Percentiles rank a stretch among this genome's conserved stretches.
Conservation (phyloP, 2,888 invertebrate genomes). For the Brachyptera risi region DNA sequence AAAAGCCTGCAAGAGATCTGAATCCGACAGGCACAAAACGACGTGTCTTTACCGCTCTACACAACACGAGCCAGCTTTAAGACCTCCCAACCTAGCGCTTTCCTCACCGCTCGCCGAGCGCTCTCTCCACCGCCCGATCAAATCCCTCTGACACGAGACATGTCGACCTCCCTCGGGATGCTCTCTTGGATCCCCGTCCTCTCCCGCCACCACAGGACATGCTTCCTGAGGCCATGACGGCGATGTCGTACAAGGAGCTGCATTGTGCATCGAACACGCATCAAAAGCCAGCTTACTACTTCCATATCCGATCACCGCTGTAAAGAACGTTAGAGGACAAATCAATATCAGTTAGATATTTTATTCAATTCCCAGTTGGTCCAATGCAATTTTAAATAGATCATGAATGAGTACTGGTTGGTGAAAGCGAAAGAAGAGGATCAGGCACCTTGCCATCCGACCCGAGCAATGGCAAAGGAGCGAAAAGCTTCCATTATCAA, state of each 20-base stretch:
- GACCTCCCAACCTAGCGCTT: too few relatives aligned
- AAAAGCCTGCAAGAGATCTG: too few relatives aligned
- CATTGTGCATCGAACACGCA: background rate
- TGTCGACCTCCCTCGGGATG: background rate
- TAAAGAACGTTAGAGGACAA: conserved; percentile 11
- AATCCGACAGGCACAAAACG: too few relatives aligned
- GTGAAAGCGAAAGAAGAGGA: too few relatives aligned
- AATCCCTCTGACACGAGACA: background rate
- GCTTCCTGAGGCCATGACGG: background rate
- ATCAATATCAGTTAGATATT: conserved; percentile 15
- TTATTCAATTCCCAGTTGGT: conserved; percentile 13
- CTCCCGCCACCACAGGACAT: background rate
- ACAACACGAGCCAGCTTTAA: too few relatives aligned
- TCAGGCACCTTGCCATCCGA: too few relatives aligned
- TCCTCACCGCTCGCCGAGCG: too few relatives aligned
- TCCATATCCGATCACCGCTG: conserved; percentile 6
- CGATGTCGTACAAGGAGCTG: background rate
- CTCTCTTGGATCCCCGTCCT: background rate
- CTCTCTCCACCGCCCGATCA: too few relatives aligned
- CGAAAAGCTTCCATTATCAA: too few relatives aligned
- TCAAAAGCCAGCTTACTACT: conserved; percentile 2
- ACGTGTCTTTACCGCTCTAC: too few relatives aligned
- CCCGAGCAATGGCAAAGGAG: too few relatives aligned
- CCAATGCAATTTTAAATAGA: conserved; percentile 16
- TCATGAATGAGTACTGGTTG: background rate